Conservation (phyloP, 2,888 invertebrate genomes). For the Camponotus fellah region DNA sequence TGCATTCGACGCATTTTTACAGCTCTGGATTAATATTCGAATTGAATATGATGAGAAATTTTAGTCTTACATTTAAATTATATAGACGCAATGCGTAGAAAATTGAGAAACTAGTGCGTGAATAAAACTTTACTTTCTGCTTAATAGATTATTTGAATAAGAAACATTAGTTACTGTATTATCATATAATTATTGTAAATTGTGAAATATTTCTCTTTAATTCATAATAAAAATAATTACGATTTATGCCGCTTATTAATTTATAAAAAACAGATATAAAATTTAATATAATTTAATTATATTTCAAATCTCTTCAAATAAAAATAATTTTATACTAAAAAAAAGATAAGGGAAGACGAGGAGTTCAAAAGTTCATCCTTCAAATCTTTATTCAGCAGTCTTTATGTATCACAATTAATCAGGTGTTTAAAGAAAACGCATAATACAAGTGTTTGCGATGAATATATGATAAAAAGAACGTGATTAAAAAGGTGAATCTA, state of each 20-base stretch:
- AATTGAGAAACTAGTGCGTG: background rate
- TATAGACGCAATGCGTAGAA: slow-evolving; percentile 58
- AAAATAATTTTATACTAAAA: background rate
- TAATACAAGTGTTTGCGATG: background rate
- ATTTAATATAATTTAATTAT: slow-evolving; percentile 70
- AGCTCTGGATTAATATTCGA: background rate
- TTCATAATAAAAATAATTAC: background rate
- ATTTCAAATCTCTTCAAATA: background rate
- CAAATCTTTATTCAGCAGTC: slow-evolving; percentile 30
- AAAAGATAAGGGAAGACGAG: background rate
- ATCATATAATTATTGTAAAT: background rate
- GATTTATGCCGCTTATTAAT: background rate
- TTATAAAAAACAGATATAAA: background rate
- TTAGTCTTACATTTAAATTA: slow-evolving; percentile 66
- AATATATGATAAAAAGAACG: slow-evolving; percentile 1
- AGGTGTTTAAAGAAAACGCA: background rate
- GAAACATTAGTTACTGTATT: background rate
- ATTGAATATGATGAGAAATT: slow-evolving; percentile 27
- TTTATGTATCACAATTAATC: slow-evolving; percentile 50
- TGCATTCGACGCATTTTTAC: background rate
- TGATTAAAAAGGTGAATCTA: background rate
- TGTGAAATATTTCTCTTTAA: slow-evolving; percentile 7
- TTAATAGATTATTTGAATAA: slow-evolving; percentile 19
- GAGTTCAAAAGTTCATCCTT: background rate
- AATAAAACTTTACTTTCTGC: background rate